Percentiles rank a stretch among this genome's conserved stretches.
Evolutionary conservation across 1,140 invertebrate species (phyloP).

Genomic region (Caligus rogercresseyi): DNA sequence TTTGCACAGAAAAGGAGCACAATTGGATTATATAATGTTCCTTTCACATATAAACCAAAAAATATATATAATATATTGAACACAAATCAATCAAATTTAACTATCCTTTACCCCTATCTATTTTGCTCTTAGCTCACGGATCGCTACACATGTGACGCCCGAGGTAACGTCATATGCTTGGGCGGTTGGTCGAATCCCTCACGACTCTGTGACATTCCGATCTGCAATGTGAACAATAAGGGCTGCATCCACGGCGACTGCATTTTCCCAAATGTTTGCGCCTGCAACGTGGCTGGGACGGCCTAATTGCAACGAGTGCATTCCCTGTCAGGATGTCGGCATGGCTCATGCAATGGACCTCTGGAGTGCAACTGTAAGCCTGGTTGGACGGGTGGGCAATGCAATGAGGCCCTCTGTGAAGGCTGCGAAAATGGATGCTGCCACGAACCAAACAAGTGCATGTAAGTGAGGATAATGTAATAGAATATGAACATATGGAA

Average conservation of each 20-base stretch:
- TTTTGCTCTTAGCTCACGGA: not conserved
- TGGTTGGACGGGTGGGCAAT: constrained; percentile 43
- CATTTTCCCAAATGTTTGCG: constrained; percentile 24
- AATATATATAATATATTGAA: too few species aligned
- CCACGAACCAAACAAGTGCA: not conserved
- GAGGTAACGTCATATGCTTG: constrained; percentile 7
- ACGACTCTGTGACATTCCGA: constrained; percentile 1
- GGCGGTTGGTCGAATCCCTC: constrained; percentile 3
- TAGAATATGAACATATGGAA: not conserved
- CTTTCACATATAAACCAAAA: not conserved
- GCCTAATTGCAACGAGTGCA: constrained; percentile 59
- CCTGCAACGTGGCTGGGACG: constrained; percentile 66
- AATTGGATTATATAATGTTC: not conserved
- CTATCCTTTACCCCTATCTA: too few species aligned
- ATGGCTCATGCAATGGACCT: constrained; percentile 28
- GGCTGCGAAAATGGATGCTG: not conserved
- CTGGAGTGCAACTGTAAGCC: constrained; percentile 28
- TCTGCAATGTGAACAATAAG: not conserved
- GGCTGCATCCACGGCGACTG: constrained; percentile 3
- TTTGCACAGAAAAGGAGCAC: too few species aligned
- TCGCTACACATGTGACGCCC: constrained; percentile 1
- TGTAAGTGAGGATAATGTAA: not conserved
- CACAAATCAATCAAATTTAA: too few species aligned
- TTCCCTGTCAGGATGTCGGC: constrained; percentile 34
- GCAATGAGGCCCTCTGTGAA: constrained; percentile 36